Base-by-base conservation (phyloP, 2,888 invertebrate species). In the Dermolepida albohirtum region DNA sequence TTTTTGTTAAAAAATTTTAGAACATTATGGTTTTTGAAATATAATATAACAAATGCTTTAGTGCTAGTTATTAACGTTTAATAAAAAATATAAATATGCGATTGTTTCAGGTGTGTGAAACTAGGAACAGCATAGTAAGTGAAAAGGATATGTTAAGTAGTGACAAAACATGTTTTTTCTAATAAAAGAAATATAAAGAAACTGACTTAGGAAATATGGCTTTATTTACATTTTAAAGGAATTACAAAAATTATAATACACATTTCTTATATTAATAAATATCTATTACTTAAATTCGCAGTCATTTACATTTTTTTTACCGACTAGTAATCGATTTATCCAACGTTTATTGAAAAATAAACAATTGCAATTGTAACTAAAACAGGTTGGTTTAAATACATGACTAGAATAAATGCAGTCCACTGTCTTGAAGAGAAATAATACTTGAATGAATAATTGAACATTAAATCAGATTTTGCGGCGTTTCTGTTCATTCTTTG, bases 201-300 rank as follows among this genome's bases (percentile, higher is more conserved):
- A 14, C 12, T 11, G 2, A 52, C 8, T 12, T 62, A 47, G 47
- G 34, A 62, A 62, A 62, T 47, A 62, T 17, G 59, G 11, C 47
- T 64, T 64, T 64, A 64, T 64, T 64, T 64, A 64, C 64, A 64
- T 51, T 64, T 62, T 34, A 64, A 64, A 54, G 16, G 44, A 64
- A 64, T 64, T 64, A 64, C 52, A 64, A 64, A 64, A 64, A 54
- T 52, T 52, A 64, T 52, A 64, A 64, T 64, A 52, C 64, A 44
- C 17, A 47, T 44, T 17, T 22, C 41, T 64, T 51, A 43, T 22
- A 49, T 62, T 47, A 62, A 62, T 62, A 62, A 62, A 62, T 49
- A 49, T 27, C 39, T 44, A 57, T 22, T 22, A 22, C 27, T 41
- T 43, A 14, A n/a, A 57, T 43, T 49, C 47, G 17, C 59, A 29